Evolutionary conservation across 2,888 invertebrate species (phyloP).

Genomic region (Aleiodes leptofemur): DNA sequence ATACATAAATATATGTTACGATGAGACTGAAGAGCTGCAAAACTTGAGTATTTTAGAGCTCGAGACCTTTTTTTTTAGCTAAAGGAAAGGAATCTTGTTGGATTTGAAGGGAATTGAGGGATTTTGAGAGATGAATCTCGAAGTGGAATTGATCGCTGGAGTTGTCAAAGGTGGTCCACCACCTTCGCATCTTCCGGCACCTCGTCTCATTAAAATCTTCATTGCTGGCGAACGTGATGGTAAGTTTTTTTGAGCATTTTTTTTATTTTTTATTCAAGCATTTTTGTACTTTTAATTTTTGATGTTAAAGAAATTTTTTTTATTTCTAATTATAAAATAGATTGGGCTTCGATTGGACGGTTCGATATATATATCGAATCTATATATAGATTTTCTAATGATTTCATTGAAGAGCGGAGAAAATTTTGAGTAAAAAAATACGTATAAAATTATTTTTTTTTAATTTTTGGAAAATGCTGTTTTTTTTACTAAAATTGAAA

Average conservation of each 20-base stretch:
- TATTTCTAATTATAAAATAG: too few relatives aligned
- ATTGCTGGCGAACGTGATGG: conserved; percentile 79
- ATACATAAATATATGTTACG: background rate
- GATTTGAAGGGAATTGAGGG: background rate
- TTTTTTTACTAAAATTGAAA: too few relatives aligned
- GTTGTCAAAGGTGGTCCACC: conserved; percentile 70
- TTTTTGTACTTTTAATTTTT: too few relatives aligned
- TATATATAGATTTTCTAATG: too few relatives aligned
- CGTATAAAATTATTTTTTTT: too few relatives aligned
- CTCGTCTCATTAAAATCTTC: conserved; percentile 79
- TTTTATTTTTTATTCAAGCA: background rate
- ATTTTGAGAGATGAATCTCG: conserved; percentile 66
- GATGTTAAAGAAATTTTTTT: too few relatives aligned
- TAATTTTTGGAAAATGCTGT: too few relatives aligned
- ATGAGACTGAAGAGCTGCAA: background rate
- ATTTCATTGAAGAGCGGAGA: too few relatives aligned
- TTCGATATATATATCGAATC: too few relatives aligned
- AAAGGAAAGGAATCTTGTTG: background rate
- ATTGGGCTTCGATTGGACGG: too few relatives aligned
- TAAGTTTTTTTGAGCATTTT: conserved; percentile 64
- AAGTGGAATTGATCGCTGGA: conserved; percentile 71
- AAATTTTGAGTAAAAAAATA: too few relatives aligned
- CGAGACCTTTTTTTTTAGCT: background rate
- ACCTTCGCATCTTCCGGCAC: conserved; percentile 76
- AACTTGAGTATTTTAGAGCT: too few relatives aligned